These are phyloP conservation scores for Echinops telfairi DNA, from an alignment of 2,113 vertebrate species.

Conservation along the genomic window DNA sequence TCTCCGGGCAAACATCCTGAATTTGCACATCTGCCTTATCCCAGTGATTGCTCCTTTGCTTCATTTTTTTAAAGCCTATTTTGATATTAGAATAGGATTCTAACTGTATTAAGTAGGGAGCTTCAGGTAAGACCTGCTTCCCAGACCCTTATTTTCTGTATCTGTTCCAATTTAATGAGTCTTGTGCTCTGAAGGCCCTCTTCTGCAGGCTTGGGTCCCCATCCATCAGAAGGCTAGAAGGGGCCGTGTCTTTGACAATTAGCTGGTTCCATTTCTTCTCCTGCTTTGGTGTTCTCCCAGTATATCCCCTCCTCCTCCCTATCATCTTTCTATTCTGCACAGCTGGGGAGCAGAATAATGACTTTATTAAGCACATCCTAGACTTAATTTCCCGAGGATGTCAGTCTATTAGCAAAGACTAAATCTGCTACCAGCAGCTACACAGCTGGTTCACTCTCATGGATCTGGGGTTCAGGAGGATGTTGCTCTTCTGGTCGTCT, in stretches of 20 bases:
- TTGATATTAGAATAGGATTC: background rate
- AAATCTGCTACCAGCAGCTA: conserved; percentile 58
- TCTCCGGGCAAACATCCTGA: too few relatives aligned
- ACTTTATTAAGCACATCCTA: conserved; percentile 84
- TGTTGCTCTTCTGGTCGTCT: background rate
- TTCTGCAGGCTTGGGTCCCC: background rate
- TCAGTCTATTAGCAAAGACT: conserved; percentile 78
- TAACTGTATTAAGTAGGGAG: background rate
- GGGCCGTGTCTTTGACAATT: conserved; percentile 81
- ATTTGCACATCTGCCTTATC: too few relatives aligned
- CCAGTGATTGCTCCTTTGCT: too few relatives aligned
- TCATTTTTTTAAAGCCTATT: too few relatives aligned
- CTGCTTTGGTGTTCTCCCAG: conserved; percentile 80
- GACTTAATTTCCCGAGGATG: conserved; percentile 83
- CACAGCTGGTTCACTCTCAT: conserved; percentile 76
- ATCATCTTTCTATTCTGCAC: conserved; percentile 69
- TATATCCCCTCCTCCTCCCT: conserved; percentile 72
- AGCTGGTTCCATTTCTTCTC: conserved; percentile 81
- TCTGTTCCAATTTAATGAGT: background rate
- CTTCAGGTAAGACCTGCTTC: background rate
- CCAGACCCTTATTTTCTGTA: background rate
- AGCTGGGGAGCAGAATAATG: conserved; percentile 86
- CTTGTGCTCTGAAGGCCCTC: background rate
- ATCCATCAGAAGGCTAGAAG: conserved; percentile 75
- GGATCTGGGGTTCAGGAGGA: conserved; percentile 75